phyloP scores from a whole-genome alignment of 2,113 vertebrate species.

The Mugil cephalus region DNA sequence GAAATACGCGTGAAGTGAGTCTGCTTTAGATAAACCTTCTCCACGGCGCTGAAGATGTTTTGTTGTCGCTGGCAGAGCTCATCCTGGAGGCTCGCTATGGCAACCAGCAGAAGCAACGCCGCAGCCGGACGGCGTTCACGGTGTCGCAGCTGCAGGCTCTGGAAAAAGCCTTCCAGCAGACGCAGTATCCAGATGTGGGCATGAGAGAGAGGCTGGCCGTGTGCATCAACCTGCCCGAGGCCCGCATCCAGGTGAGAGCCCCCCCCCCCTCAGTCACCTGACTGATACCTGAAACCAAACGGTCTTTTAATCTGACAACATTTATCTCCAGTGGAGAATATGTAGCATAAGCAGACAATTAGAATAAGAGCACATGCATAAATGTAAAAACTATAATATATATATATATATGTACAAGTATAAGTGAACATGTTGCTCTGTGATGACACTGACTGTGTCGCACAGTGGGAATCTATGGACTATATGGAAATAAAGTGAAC shows the following conservation, averaged over 20 bases:
- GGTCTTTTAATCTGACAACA: too few relatives aligned
- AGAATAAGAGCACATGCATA: too few relatives aligned
- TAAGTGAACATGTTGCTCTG: too few relatives aligned
- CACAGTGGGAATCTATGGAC: too few relatives aligned
- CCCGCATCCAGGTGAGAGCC: slow-evolving; percentile 85
- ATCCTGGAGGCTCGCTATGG: slow-evolving; percentile 84
- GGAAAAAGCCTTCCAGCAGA: slow-evolving; percentile 86
- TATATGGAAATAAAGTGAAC: too few relatives aligned
- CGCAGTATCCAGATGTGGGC: slow-evolving; percentile 86
- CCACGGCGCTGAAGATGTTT: slow-evolving; percentile 2
- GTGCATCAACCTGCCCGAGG: slow-evolving; percentile 86
- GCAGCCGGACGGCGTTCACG: slow-evolving; percentile 85
- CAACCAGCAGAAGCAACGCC: slow-evolving; percentile 84
- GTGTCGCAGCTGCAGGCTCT: slow-evolving; percentile 85
- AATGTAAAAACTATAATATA: too few relatives aligned
- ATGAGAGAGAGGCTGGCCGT: slow-evolving; percentile 86
- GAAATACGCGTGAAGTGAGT: too few relatives aligned
- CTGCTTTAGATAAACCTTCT: neutral
- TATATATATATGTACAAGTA: too few relatives aligned
- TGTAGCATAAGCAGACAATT: too few relatives aligned
- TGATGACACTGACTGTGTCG: too few relatives aligned
- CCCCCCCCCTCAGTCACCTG: neutral
- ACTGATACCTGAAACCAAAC: slow-evolving; percentile 1
- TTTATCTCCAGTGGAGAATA: too few relatives aligned
- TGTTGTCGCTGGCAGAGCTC: slow-evolving; percentile 73